Conservation (phyloP, 2,797 vertebrate genomes). For the Syngnathus rostellatus region DNA sequence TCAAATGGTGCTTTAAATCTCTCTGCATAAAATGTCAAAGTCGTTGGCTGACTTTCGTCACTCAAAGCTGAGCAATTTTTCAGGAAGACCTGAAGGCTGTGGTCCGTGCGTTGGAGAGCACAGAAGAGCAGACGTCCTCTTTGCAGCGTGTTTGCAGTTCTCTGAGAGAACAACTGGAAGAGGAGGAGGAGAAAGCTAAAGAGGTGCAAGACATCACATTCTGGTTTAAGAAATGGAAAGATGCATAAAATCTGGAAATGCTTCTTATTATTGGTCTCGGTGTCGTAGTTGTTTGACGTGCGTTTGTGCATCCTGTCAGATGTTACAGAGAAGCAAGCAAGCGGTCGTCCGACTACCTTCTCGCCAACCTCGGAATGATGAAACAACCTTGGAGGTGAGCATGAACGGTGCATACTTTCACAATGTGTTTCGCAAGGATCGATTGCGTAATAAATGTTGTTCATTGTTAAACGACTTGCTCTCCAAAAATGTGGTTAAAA, state of each 20-base stretch:
- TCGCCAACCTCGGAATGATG: constrained; percentile 23
- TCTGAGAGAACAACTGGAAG: constrained; percentile 47
- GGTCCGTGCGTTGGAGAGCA: constrained; percentile 47
- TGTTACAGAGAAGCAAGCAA: constrained; percentile 41
- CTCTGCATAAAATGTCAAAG: not conserved
- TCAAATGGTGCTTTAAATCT: not conserved
- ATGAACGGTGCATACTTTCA: not conserved
- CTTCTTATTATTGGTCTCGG: too few species aligned
- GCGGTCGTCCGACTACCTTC: constrained; percentile 46
- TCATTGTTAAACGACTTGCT: not conserved
- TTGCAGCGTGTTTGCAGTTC: constrained; percentile 47
- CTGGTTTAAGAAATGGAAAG: not conserved
- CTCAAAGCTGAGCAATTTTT: constrained; percentile 8
- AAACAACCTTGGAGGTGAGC: constrained; percentile 53
- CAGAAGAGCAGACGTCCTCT: constrained; percentile 38
- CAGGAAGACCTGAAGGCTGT: constrained; percentile 52
- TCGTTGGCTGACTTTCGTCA: not conserved
- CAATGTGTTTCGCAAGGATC: not conserved
- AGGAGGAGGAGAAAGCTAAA: constrained; percentile 58
- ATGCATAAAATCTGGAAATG: not conserved
- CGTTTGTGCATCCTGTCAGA: constrained; percentile 27
- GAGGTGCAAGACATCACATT: constrained; percentile 48
- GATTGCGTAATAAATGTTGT: constrained; percentile 10
- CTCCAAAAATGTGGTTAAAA: constrained; percentile 17
- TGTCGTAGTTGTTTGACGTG: too few species aligned